Evolutionary conservation across 92 coral and sea anemone genomes (phyloP).

Genomic region (Zoanthus sociatus): DNA sequence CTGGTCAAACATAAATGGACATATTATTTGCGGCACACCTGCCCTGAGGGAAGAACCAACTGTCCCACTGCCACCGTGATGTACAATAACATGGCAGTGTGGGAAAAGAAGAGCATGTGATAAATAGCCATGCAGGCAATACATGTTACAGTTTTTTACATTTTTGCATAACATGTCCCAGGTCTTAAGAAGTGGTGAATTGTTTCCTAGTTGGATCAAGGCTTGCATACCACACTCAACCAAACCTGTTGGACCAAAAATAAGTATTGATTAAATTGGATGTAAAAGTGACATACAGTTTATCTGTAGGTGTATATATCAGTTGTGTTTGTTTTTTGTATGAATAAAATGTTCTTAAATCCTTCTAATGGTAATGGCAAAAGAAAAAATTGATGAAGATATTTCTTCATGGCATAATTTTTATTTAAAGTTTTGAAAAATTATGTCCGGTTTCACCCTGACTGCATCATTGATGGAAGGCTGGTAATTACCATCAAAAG

Average conservation of each 20-base stretch:
- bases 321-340: too few species aligned
- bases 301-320: too few species aligned
- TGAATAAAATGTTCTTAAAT: too few species aligned
- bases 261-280: not conserved
- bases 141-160: conserved; percentile 84
- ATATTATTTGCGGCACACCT: conserved; percentile 84
- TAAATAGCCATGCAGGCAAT: conserved; percentile 76
- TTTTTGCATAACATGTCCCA: conserved; percentile 91
- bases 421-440: too few species aligned
- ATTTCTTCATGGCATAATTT: too few species aligned
- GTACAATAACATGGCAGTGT: conserved; percentile 76
- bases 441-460: too few species aligned
- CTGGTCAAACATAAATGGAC: conserved; percentile 94
- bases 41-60: conserved; percentile 87
- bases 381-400: too few species aligned
- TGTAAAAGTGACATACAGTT: too few species aligned
- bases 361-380: too few species aligned
- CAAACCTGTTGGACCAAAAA: conserved; percentile 60
- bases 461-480: too few species aligned
- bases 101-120: conserved; percentile 85
- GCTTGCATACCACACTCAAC: conserved; percentile 87
- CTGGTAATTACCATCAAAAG: too few species aligned
- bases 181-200: conserved; percentile 78
- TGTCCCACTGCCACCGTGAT: conserved; percentile 93
- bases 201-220: conserved; percentile 66